Evolutionary conservation across 2,113 vertebrate species (phyloP).

Genomic region (Phoxinus phoxinus): DNA sequence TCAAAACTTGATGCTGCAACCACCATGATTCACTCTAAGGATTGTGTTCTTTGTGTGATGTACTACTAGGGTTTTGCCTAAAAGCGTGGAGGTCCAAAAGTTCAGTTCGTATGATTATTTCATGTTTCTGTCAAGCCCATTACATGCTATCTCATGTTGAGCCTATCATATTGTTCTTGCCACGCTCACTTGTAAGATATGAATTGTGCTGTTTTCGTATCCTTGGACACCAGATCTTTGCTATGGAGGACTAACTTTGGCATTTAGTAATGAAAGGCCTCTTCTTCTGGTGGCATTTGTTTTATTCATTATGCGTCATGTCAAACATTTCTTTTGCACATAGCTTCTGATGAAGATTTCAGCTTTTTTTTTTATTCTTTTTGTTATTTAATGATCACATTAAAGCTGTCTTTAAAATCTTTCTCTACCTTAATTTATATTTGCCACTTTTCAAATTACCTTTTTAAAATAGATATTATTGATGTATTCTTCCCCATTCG

Average conservation of each 20-base stretch:
- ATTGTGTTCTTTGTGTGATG: neutral
- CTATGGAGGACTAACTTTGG: neutral
- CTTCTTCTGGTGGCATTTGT: neutral
- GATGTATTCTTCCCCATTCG: neutral
- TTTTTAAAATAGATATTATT: neutral
- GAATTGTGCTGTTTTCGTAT: neutral
- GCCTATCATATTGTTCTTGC: too few species aligned
- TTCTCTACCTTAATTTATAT: neutral
- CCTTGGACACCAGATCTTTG: neutral
- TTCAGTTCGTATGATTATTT: neutral
- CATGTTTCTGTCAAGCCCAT: neutral
- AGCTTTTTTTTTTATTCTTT: neutral
- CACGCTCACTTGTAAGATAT: neutral
- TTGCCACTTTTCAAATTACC: neutral
- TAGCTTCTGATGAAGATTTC: neutral
- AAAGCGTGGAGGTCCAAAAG: neutral
- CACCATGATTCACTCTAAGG: neutral
- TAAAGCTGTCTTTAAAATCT: neutral
- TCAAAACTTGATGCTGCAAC: constrained; percentile 17
- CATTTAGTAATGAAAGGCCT: neutral
- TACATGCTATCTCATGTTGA: neutral
- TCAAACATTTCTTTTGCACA: neutral
- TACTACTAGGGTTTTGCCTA: constrained; percentile 7
- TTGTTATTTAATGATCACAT: neutral
- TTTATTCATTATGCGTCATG: neutral